Conservation (phyloP, 2,888 invertebrate species). For the Stenchaetothrips biformis region DNA sequence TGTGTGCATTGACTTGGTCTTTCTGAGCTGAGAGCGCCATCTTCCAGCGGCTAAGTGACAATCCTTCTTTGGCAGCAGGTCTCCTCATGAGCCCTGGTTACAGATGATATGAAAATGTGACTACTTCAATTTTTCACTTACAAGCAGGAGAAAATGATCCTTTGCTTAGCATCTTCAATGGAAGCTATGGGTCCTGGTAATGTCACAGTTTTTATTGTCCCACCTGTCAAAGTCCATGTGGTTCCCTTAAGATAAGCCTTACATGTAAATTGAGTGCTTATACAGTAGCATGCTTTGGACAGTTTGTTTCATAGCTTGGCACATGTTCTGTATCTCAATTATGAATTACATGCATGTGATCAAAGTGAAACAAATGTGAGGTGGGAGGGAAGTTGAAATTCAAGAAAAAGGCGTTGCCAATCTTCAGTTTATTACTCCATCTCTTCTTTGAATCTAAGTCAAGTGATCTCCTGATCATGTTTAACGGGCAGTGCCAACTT, state of each 20-base stretch:
- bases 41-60: slow-evolving; percentile 18
- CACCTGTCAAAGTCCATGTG: background rate
- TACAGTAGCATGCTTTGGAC: background rate
- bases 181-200: background rate
- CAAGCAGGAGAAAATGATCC: no score
- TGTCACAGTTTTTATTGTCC: background rate
- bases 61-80: background rate
- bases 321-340: background rate
- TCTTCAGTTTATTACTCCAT: no score
- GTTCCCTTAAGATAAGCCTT: background rate
- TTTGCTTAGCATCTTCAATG: no score
- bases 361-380: background rate
- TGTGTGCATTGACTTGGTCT: background rate
- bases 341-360: slow-evolving; percentile 2
- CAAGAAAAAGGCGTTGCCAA: background rate
- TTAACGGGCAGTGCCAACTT: background rate
- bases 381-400: background rate
- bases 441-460: background rate
- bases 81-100: background rate
- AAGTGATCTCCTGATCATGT: background rate
- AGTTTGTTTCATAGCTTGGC: background rate
- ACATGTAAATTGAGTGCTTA: background rate
- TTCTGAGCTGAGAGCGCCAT: background rate
- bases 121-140: background rate
- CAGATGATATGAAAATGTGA: background rate